Base-by-base conservation (phyloP, 2,797 vertebrate species). In the Apogon talboti region DNA sequence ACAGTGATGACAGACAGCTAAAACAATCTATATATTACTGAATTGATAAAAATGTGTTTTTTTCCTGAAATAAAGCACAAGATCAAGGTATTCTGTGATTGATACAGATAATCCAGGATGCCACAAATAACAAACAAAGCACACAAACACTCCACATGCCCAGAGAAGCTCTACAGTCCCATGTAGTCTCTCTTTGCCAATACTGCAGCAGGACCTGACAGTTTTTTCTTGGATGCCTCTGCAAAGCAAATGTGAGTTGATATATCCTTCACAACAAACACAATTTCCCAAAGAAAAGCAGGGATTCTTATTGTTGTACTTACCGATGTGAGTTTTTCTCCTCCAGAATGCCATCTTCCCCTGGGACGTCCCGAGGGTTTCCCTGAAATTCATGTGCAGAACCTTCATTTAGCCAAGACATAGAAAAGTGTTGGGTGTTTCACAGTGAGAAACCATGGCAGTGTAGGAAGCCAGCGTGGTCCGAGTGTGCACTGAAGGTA, bases 311-410 rank as follows among this genome's bases (percentile, higher is more conserved):
- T 14, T 45, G 30, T 15, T 57, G 15, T 45, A 35, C 76, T 69
- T 65, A 90, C 88, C 88, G 46, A 73, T 55, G 13, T 53, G 6
- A 28, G 63, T 64, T 4, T 81, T 83, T 78, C 72, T 79, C 53
- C 58, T 84, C 88, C 86, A 87, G 70, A 87, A 76, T 33, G 66
- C 43, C 86, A 90, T 90, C 60, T 79, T 69, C 59, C 75, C 67
- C 49, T n/a, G 71, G 60, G 71, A 55, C 52, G 12, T 77, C 74
- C 60, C 13, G 7, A 57, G 45, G 35, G 35, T 65, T 80, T 72
- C 54, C 81, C 76, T 85, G 14, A 15, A 51, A 40, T 11, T 37
- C 6, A 81, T 14, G 58, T 15, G 33, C 15, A 48, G 10, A 58
- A 59, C 18, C 11, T 18, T 40, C 13, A 53, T 37, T 13, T 48